Conservation (phyloP, 2,888 invertebrate genomes). For the Diaprepes abbreviatus region DNA sequence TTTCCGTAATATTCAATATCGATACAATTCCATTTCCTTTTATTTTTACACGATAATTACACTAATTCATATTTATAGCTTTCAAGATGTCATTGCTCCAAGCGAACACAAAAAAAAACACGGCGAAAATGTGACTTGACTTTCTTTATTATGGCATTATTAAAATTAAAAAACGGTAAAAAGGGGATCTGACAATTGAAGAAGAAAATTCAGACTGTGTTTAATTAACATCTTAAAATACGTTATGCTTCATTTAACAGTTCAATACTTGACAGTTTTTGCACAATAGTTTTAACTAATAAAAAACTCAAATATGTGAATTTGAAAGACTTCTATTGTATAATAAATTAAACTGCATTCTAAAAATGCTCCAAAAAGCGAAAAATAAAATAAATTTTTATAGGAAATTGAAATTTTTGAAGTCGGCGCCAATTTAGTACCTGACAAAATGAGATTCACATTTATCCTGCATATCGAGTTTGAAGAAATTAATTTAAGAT, state of each 20-base stretch:
- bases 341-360: too few relatives aligned
- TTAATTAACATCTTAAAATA: slow-evolving; percentile 32
- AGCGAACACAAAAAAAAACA: slow-evolving; percentile 12
- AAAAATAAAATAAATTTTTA: too few relatives aligned
- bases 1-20: not conserved
- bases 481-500: too few relatives aligned
- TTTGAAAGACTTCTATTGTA: too few relatives aligned
- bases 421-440: too few relatives aligned
- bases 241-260: slow-evolving; percentile 35
- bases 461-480: too few relatives aligned
- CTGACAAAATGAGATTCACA: too few relatives aligned
- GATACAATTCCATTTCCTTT: slow-evolving; percentile 10
- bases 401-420: too few relatives aligned
- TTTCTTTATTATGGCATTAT: slow-evolving; percentile 30
- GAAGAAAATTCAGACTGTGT: slow-evolving; percentile 28
- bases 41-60: slow-evolving; percentile 5
- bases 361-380: too few relatives aligned
- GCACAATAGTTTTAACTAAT: not conserved
- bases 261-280: slow-evolving; percentile 4
- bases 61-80: not conserved
- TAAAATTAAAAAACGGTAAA: slow-evolving; percentile 21
- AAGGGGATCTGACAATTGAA: slow-evolving; percentile 25
- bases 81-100: slow-evolving; percentile 24
- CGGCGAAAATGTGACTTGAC: slow-evolving; percentile 24
- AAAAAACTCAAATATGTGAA: too few relatives aligned